Conservation (phyloP, 2,797 vertebrate genomes). For the Oreochromis mossambicus region DNA sequence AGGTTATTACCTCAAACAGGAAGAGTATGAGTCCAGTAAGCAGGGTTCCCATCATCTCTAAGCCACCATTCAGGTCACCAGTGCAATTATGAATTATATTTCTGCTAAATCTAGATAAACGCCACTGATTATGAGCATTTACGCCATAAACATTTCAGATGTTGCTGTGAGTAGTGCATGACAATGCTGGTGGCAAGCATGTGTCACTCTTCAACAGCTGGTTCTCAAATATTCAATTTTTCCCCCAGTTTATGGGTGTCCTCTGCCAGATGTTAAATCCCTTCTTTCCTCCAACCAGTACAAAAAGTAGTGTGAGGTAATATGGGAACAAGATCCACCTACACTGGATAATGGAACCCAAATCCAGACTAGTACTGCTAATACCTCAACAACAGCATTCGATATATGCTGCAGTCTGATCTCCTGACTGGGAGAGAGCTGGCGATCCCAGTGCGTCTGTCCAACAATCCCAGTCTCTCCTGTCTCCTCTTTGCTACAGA, state of each 20-base stretch:
- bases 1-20: conserved; percentile 45
- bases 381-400: background rate
- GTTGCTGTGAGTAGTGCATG: background rate
- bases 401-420: conserved; percentile 38
- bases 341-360: background rate
- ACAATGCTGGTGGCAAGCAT: background rate
- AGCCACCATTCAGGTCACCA: conserved; percentile 1
- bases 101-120: background rate
- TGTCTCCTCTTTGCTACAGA: conserved; percentile 33
- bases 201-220: background rate
- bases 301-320: background rate
- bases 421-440: conserved; percentile 27
- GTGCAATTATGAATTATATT: background rate
- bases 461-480: conserved; percentile 22
- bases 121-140: background rate
- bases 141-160: background rate
- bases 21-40: conserved; percentile 54
- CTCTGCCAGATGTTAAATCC: background rate
- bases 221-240: background rate
- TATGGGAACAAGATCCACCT: conserved; percentile 5
- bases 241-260: background rate
- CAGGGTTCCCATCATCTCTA: conserved; percentile 68
- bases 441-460: conserved; percentile 31
- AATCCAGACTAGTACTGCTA: conserved; percentile 3
- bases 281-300: background rate